A percentile compares a stretch with the other conserved stretches of the same genome.
phyloP scores from a whole-genome alignment of 2,113 vertebrate species.

The Beaufortia kweichowensis region DNA sequence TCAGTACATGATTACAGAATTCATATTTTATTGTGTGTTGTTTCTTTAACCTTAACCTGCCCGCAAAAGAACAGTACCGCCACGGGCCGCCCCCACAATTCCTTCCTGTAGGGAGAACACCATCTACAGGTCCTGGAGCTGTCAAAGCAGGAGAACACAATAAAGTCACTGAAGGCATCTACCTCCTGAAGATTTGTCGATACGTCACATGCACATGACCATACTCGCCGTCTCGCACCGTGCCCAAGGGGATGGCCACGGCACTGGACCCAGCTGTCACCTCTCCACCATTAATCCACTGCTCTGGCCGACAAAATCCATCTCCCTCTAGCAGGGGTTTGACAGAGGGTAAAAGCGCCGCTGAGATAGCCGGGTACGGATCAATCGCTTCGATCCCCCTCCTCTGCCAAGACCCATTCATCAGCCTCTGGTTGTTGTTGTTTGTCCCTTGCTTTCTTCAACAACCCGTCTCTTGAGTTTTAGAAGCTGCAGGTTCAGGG shows the following conservation, averaged over 20 bases:
- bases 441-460: conserved; percentile 56
- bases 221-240: conserved; percentile 6
- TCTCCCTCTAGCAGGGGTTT: conserved; percentile 73
- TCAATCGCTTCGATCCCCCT: conserved; percentile 76
- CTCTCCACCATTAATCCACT: conserved; percentile 75
- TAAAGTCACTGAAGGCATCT: conserved; percentile 38
- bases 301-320: conserved; percentile 72
- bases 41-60: neutral
- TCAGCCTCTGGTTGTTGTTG: conserved; percentile 68
- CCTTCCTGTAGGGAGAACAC: neutral
- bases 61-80: neutral
- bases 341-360: conserved; percentile 78
- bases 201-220: conserved; percentile 29
- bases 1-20: no score
- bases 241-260: conserved; percentile 45
- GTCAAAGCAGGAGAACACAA: conserved; percentile 28
- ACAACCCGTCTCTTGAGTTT: conserved; percentile 45
- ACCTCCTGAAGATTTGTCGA: conserved; percentile 38
- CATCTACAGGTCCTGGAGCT: conserved; percentile 11
- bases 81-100: neutral
- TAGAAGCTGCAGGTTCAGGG: conserved; percentile 27
- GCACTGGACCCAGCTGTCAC: conserved; percentile 41
- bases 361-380: conserved; percentile 70
- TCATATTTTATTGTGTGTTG: no score
- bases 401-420: conserved; percentile 70